Conservation (phyloP, 2,888 invertebrate species). For the Endomychus coccineus region DNA sequence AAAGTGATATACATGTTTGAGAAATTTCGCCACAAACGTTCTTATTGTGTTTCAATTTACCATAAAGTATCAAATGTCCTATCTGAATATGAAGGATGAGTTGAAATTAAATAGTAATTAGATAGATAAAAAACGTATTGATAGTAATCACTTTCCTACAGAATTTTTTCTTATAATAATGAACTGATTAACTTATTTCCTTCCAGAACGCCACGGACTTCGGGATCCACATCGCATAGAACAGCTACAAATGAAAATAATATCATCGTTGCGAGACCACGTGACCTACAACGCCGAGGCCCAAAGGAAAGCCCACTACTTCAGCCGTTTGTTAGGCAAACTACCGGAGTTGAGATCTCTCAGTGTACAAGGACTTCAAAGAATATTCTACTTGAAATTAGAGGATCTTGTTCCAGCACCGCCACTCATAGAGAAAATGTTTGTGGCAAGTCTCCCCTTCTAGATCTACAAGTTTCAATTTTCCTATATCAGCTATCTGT, state of each 20-base stretch:
- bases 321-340: conserved; percentile 86
- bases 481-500: neutral
- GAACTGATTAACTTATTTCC: too few species aligned
- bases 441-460: conserved; percentile 89
- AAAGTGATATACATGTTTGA: too few species aligned
- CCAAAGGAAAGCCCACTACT: conserved; percentile 85
- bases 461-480: conserved; percentile 45
- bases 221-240: conserved; percentile 89
- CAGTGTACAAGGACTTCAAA: conserved; percentile 87
- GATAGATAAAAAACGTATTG: too few species aligned
- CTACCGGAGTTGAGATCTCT: conserved; percentile 87
- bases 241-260: conserved; percentile 93
- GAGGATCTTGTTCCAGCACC: conserved; percentile 90
- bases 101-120: too few species aligned
- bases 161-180: too few species aligned
- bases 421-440: conserved; percentile 91
- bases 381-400: conserved; percentile 89
- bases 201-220: conserved; percentile 83
- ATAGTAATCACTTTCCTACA: too few species aligned
- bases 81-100: too few species aligned
- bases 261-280: conserved; percentile 91
- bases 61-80: too few species aligned
- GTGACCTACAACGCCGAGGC: conserved; percentile 87
- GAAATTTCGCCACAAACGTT: too few species aligned
- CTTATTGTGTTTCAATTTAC: too few species aligned